Base-by-base conservation (phyloP, 2,113 vertebrate species). In the Monopterus albus region DNA sequence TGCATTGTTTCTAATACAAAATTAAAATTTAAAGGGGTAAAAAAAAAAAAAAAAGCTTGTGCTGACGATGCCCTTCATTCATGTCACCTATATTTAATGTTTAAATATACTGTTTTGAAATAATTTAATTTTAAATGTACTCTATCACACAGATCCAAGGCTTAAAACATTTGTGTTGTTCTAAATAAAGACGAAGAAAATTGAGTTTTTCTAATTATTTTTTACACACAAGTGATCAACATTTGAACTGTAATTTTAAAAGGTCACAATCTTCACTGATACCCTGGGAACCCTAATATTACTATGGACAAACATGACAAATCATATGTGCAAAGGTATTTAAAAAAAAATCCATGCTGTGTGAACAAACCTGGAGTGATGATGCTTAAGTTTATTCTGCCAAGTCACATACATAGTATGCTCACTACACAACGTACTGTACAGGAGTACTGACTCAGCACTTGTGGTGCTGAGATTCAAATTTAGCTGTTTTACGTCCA, bases 91-190 rank as follows among this genome's bases (percentile, higher is more conserved):
- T 89, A 92, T 92, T 91, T 88, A 90, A 91, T 89, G 84, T 88
- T 90, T 85, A 84, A 91, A 90, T 76, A 90, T 85, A 83, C 70
- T 81, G 88, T 89, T 92, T 93, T 90, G 42, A 90, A 88, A 89
- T 92, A 92, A 93, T 90, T 93, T 92, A 90, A 91, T 91, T 93
- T 89, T 79, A 91, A 93, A 91, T 93, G 92, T 93, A 89, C 81
- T 88, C 92, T 93, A 92, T 91, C 89, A 90, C 87, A 87, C 79
- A 85, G 75, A 88, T 86, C 89, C 84, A 83, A 89, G 85, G 76
- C 84, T 89, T 88, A 91, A 90, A 90, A 88, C 87, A 86, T 80
- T 90, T 92, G 90, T 90, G 88, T 89, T 90, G 88, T 91, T 89
- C 84, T 87, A 78, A 93, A 91, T 91, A 90, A 91, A 29, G 45